Conservation (phyloP, 2,113 vertebrate species). For the Neofelis nebulosa region DNA sequence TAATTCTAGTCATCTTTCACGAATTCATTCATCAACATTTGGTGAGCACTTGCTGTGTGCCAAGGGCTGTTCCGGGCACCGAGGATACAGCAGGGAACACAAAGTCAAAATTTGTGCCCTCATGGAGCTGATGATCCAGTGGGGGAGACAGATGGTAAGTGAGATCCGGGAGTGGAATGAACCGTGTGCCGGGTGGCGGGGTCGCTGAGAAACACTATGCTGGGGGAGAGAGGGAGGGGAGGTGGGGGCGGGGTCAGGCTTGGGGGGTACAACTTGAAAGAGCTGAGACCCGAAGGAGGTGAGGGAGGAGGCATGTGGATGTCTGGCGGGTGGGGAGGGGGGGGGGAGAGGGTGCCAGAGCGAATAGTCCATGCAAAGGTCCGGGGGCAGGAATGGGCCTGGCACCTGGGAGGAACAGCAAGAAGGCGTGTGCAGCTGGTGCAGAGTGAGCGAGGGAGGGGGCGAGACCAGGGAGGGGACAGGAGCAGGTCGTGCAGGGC, state of each 20-base stretch:
- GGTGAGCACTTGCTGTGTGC: background rate
- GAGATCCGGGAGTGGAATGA: background rate
- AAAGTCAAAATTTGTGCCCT: background rate
- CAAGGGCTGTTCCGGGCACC: background rate
- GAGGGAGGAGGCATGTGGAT: background rate
- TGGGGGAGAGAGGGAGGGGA: background rate
- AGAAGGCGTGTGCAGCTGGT: background rate
- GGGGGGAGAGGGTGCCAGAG: background rate
- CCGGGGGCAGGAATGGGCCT: background rate
- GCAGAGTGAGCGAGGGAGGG: background rate
- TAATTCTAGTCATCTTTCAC: background rate
- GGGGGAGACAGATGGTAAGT: background rate
- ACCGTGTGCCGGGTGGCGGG: fast-evolving
- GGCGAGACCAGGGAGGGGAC: background rate
- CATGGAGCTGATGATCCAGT: background rate
- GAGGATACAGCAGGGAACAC: background rate
- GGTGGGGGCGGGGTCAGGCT: background rate
- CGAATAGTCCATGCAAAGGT: background rate
- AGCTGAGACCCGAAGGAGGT: background rate
- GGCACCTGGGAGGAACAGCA: background rate
- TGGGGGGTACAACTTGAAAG: background rate
- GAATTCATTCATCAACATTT: background rate
- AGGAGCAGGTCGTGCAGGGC: background rate
- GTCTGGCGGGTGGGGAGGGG: too few relatives aligned
- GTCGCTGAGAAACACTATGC: background rate